Evolutionary conservation across 2,113 vertebrate species (phyloP), one percentile per base, ranked within the genome.

Genomic region (Larimichthys polyactis): DNA sequence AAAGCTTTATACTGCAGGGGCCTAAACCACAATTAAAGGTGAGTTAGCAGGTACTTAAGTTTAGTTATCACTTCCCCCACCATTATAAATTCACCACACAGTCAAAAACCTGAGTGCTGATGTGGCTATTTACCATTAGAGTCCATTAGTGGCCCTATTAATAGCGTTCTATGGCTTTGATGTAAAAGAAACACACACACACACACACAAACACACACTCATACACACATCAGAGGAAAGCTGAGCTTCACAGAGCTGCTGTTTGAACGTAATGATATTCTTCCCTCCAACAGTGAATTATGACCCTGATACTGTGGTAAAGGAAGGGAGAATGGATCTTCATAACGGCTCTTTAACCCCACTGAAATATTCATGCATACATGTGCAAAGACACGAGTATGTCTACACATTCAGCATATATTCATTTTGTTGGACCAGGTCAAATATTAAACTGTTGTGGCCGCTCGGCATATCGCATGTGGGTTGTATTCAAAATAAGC

Each of bases 81-180:
- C 79, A 92, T 91, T 92, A 92, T 87, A 83, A 86, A 90, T 93
- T 90, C 83, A 92, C 85, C 82, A 77, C 89, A 88, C 81, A 71
- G 64, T 90, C 84, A 86, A 87, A 91, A 87, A 72, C 27, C 78
- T 76, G 81, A 90, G 65, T 90, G 93, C 91, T 93, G 89, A 92
- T 85, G 82, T 90, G 83, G 86, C 88, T 84, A 67, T 92, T 92
- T 90, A 87, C 82, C 86, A 85, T 88, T 84, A 87, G 52, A 71
- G 82, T 92, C 89, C 91, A 91, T 92, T 93, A 92, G 90, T 64
- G 71, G 75, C 75, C 74, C 85, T 87, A 90, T 91, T 91, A 90
- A 82, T 90, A 91, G 87, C 57, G 22, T 86, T 64, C 71, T 85
- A 54, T 78, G 71, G 82, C 91, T 92, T 92, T 89, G 87, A 93